phyloP scores from a whole-genome alignment of 2,113 vertebrate genomes.

The Panthera uncia region DNA sequence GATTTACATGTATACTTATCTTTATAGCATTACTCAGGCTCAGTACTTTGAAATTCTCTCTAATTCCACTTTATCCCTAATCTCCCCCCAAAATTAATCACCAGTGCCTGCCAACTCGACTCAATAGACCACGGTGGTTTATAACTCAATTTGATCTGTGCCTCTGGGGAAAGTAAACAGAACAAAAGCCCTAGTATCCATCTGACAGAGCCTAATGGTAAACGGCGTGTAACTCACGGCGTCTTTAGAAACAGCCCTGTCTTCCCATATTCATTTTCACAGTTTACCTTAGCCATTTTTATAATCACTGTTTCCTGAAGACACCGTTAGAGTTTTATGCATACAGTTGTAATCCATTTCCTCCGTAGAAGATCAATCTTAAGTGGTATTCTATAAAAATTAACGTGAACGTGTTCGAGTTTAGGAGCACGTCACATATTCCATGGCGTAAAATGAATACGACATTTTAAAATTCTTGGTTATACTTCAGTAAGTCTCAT shows the following conservation, averaged over 20 bases:
- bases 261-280: conserved; percentile 17
- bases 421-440: conserved; percentile 47
- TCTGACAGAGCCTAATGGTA: not conserved
- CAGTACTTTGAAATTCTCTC: not conserved
- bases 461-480: conserved; percentile 54
- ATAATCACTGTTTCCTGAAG: not conserved
- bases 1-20: not conserved
- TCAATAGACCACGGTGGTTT: not conserved
- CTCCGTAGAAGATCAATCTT: conserved; percentile 51
- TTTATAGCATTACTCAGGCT: not conserved
- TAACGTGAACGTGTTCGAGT: conserved; percentile 32
- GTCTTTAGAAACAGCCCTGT: not conserved
- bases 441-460: conserved; percentile 54
- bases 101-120: not conserved
- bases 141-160: conserved; percentile 1
- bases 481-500: conserved; percentile 58
- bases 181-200: not conserved
- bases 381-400: conserved; percentile 56
- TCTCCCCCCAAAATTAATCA: conserved; percentile 26
- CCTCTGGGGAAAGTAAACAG: conserved; percentile 12
- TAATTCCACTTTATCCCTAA: not conserved
- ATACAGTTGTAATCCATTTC: conserved; percentile 24
- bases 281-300: conserved; percentile 46
- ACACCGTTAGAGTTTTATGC: not conserved
- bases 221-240: conserved; percentile 8